phyloP scores from a whole-genome alignment of 2,888 invertebrate species.

The Cephonodes hylas region DNA sequence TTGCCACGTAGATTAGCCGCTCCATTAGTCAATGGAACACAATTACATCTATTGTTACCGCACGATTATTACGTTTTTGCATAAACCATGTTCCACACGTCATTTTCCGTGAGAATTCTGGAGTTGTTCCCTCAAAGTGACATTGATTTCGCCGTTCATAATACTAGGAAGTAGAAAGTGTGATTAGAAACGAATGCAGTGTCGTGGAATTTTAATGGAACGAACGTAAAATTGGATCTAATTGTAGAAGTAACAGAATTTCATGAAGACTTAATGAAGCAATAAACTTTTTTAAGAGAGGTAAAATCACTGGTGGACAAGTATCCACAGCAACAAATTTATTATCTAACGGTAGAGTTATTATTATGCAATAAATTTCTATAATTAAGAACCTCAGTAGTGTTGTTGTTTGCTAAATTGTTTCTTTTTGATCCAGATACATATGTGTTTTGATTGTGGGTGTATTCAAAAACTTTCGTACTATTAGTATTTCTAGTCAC shows the following conservation, averaged over 20 bases:
- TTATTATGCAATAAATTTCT: no score
- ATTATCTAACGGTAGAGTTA: no score
- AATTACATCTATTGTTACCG: conserved; percentile 8
- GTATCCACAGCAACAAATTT: no score
- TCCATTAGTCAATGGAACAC: background rate
- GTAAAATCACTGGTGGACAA: no score
- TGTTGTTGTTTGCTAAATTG: no score
- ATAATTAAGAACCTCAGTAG: no score
- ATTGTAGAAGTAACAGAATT: background rate
- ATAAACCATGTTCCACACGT: conserved; percentile 13
- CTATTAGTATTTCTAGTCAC: no score
- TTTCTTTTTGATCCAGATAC: no score
- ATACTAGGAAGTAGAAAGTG: background rate
- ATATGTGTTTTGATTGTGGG: no score
- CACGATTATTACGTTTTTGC: background rate
- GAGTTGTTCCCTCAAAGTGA: background rate
- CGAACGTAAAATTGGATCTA: background rate
- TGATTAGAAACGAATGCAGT: background rate
- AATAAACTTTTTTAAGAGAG: no score
- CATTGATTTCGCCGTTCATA: background rate
- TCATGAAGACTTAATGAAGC: no score
- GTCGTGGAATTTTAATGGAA: background rate
- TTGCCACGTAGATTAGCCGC: background rate
- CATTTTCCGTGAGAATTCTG: conserved; percentile 12
- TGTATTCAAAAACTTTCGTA: no score